These are phyloP conservation scores for Drosophila sproati DNA, from an alignment of 1,140 invertebrate species.

Conservation along the genomic window DNA sequence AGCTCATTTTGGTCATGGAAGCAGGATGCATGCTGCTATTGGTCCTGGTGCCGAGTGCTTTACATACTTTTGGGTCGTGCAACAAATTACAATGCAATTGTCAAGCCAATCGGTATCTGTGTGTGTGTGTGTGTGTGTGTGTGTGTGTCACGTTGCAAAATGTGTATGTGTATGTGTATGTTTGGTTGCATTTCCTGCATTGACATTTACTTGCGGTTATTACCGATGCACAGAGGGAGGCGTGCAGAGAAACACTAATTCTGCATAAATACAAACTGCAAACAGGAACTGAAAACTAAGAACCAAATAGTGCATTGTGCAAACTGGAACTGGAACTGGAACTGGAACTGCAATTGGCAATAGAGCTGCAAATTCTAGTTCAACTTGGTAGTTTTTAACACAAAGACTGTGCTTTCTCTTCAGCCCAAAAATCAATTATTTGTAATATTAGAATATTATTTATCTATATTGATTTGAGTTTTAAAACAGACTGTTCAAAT, in stretches of 20 bases:
- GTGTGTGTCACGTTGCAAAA: slow-evolving; percentile 34
- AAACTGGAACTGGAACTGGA: slow-evolving; percentile 6
- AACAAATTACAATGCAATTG: slow-evolving; percentile 80
- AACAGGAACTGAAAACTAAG: slow-evolving; percentile 25
- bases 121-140: slow-evolving; percentile 7
- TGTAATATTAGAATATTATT: too few species aligned
- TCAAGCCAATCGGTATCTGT: neutral
- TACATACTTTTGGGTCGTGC: slow-evolving; percentile 55
- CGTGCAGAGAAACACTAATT: slow-evolving; percentile 42
- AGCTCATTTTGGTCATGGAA: slow-evolving; percentile 58
- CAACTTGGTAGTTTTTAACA: too few species aligned
- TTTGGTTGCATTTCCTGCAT: slow-evolving; percentile 68
- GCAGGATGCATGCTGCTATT: slow-evolving; percentile 26
- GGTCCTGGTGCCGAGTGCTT: slow-evolving; percentile 39
- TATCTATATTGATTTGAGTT: too few species aligned
- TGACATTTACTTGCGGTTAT: slow-evolving; percentile 79
- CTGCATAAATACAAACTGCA: slow-evolving; percentile 62
- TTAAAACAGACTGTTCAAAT: too few species aligned
- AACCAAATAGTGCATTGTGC: neutral
- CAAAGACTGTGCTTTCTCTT: too few species aligned
- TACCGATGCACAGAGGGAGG: slow-evolving; percentile 48
- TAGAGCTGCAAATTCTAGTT: neutral
- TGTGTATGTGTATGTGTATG: slow-evolving; percentile 67
- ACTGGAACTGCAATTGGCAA: slow-evolving; percentile 1
- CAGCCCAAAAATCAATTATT: too few species aligned